These are phyloP conservation scores for Siphamia tubifer DNA, from an alignment of 2,113 vertebrate genomes.

Conservation along the genomic window DNA sequence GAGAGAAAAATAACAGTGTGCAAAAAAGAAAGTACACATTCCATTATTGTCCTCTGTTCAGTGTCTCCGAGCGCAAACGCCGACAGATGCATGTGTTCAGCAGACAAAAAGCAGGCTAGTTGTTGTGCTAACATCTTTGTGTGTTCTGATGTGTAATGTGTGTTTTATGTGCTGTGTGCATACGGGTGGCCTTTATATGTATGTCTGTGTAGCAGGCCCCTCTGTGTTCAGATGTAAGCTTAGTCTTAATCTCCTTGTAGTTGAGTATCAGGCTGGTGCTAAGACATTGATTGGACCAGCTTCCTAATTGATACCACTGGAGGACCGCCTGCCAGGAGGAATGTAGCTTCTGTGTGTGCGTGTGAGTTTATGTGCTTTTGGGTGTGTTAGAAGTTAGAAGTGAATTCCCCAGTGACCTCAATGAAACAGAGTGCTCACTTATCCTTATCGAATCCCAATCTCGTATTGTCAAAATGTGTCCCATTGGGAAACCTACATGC, in stretches of 20 bases:
- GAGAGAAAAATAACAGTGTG: constrained; percentile 35
- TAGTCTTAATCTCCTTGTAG: constrained; percentile 73
- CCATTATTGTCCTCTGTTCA: constrained; percentile 37
- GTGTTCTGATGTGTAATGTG: constrained; percentile 31
- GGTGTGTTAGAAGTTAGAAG: constrained; percentile 38
- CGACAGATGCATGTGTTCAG: constrained; percentile 24
- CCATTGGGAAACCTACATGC: constrained; percentile 20
- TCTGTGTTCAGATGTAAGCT: constrained; percentile 65
- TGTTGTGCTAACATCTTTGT: constrained; percentile 42
- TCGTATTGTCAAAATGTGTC: constrained; percentile 43
- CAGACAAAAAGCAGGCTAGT: constrained; percentile 16
- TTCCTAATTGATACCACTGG: constrained; percentile 72
- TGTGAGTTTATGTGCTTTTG: constrained; percentile 24
- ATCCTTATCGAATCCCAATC: constrained; percentile 70
- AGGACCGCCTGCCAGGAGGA: constrained; percentile 41
- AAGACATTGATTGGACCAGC: constrained; percentile 68
- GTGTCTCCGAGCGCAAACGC: constrained; percentile 31
- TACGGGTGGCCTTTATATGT: constrained; percentile 27
- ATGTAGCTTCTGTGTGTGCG: constrained; percentile 17
- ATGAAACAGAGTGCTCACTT: constrained; percentile 67
- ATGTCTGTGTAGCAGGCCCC: constrained; percentile 32
- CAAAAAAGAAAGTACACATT: constrained; percentile 49
- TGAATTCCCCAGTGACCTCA: constrained; percentile 53
- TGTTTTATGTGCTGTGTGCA: constrained; percentile 23
- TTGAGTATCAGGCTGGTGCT: constrained; percentile 55